phyloP scores from a whole-genome alignment of 2,113 vertebrate genomes.

The Xiphophorus maculatus region DNA sequence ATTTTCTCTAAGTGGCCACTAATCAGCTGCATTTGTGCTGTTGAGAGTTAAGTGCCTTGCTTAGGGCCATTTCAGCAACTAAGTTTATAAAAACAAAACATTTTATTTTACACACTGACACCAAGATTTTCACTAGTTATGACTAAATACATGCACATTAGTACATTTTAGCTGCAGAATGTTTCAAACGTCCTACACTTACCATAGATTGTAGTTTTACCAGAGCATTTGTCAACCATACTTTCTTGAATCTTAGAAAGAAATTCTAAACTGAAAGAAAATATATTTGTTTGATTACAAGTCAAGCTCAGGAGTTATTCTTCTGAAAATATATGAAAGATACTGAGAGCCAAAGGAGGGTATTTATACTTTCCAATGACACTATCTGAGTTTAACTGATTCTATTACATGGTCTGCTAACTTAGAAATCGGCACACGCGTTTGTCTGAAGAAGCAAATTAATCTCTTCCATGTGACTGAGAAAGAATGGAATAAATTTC shows the following conservation, averaged over 20 bases:
- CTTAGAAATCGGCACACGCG: constrained; percentile 40
- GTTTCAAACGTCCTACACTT: background rate
- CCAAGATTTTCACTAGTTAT: background rate
- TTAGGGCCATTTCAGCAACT: constrained; percentile 32
- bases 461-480: constrained; percentile 38
- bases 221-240: background rate
- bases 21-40: constrained; percentile 22
- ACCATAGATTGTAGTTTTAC: background rate
- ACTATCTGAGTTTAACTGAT: constrained; percentile 52
- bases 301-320: background rate
- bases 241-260: background rate
- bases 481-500: constrained; percentile 38
- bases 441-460: constrained; percentile 51
- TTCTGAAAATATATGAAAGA: background rate
- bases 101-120: background rate
- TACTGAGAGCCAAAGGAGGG: constrained; percentile 23
- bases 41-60: constrained; percentile 47
- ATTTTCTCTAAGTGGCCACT: constrained; percentile 1
- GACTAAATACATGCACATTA: background rate
- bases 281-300: background rate
- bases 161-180: background rate
- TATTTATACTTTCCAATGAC: constrained; percentile 40
- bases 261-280: constrained; percentile 9
- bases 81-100: background rate
- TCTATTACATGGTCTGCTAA: constrained; percentile 62